These are phyloP conservation scores for Drosophila bipectinata DNA, from an alignment of 1,140 invertebrate species.

Conservation along the genomic window DNA sequence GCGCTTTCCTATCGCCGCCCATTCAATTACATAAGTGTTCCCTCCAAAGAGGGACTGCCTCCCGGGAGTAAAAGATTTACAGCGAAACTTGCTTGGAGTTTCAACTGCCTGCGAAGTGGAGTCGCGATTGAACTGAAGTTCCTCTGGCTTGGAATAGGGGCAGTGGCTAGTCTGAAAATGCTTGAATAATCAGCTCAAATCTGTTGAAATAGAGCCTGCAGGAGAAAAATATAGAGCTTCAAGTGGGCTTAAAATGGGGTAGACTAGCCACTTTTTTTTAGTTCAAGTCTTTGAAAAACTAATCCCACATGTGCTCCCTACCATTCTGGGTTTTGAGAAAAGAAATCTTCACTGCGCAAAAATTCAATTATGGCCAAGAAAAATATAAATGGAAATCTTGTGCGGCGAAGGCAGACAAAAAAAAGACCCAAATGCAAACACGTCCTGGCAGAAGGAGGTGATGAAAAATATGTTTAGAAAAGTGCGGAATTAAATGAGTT, in stretches of 20 bases:
- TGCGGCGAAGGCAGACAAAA: background rate
- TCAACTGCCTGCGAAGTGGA: conserved; percentile 96
- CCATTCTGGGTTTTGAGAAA: background rate
- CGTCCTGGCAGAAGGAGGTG: background rate
- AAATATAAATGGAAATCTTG: background rate
- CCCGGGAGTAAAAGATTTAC: conserved; percentile 88
- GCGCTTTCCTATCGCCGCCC: conserved; percentile 59
- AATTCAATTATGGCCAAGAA: conserved; percentile 20
- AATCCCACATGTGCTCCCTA: background rate
- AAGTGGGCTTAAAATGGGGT: background rate
- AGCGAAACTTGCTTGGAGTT: conserved; percentile 98
- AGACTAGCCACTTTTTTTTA: background rate
- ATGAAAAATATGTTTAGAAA: conserved; percentile 21
- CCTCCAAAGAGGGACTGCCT: conserved; percentile 88
- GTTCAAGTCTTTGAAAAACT: background rate
- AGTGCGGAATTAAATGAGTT: conserved; percentile 17
- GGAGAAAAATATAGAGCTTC: background rate
- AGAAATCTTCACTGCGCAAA: conserved; percentile 1
- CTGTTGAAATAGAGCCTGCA: conserved; percentile 6
- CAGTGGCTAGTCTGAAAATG: conserved; percentile 40
- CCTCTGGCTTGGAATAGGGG: conserved; percentile 10
- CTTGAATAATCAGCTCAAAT: conserved; percentile 57
- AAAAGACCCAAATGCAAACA: background rate
- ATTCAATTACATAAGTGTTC: conserved; percentile 56
- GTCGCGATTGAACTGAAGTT: conserved; percentile 85